These are phyloP conservation scores for Merops nubicus DNA, from an alignment of 2,113 vertebrate genomes.

Conservation along the genomic window DNA sequence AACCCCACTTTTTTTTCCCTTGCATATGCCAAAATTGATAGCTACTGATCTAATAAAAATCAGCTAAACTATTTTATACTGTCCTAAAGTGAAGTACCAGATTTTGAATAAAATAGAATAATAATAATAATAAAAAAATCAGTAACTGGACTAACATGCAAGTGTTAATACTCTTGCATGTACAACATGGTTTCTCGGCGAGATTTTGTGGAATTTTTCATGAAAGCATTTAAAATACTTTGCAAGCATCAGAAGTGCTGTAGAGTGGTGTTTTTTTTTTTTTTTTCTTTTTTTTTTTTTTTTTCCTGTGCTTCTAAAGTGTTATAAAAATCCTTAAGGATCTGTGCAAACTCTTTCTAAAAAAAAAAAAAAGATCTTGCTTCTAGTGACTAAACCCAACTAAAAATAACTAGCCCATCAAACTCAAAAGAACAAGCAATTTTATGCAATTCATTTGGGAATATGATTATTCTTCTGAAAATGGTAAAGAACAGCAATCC, in stretches of 20 bases:
- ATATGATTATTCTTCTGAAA: slow-evolving; percentile 18
- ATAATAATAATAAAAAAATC: not conserved
- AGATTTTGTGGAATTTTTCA: not conserved
- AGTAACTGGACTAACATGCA: not conserved
- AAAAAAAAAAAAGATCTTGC: not conserved
- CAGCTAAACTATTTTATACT: not conserved
- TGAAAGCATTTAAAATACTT: not conserved
- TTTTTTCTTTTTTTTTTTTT: too few species aligned
- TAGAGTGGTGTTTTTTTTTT: too few species aligned
- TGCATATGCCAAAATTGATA: not conserved
- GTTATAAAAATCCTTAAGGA: slow-evolving; percentile 26
- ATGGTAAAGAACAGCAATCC: not conserved
- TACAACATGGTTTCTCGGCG: not conserved
- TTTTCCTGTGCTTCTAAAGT: not conserved
- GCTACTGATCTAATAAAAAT: not conserved
- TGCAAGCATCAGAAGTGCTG: not conserved
- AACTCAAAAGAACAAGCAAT: slow-evolving; percentile 8
- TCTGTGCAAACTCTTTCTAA: not conserved
- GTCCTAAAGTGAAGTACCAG: not conserved
- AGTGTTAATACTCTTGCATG: not conserved
- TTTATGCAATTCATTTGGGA: slow-evolving; percentile 5
- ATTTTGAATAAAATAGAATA: not conserved
- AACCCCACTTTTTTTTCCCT: not conserved
- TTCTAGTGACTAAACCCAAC: slow-evolving; percentile 19
- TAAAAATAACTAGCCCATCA: slow-evolving; percentile 62